Base-by-base conservation (phyloP, 2,113 vertebrate species). In the Gavia stellata region DNA sequence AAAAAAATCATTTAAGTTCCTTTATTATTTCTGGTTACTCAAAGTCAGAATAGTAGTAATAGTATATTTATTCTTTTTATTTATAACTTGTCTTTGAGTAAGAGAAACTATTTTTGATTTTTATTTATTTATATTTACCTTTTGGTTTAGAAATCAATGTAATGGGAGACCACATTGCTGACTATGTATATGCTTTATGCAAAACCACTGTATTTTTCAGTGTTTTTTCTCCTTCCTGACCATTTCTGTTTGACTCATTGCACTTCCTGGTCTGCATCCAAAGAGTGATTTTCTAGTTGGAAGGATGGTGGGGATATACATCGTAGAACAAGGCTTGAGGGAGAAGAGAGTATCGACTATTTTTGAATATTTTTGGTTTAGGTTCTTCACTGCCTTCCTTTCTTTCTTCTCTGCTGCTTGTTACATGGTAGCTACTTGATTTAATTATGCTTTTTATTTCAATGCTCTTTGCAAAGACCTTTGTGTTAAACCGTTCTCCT, bases 21-120 rank as follows among this genome's bases (percentile, higher is more conserved):
- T 58, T 12, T 36, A 26, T 66, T 21, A 44, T 86, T 89, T 66
- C 53, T 78, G 15, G 17, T 66, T 73, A 72, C n/a, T 90, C 34
- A n/a, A 52, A 79, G 31, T 72, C 34, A 34, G 55, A 58, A 45
- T 14, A 66, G n/a, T 45, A 67, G 40, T 36, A 79, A 47, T 62
- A 74, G 29, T 72, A 3, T 36, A 45, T 56, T 72, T 81, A 28
- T 72, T 79, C 40, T 47, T 66, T 91, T 87, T 91, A 88, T 95
- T 86, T 94, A 71, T 79, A 96, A 94, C 45, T 83, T 94, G 34
- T 71, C 88, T 97, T 95, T 90, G 81, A 88, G 65, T 89, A 92
- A 94, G 93, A 87, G 67, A 96, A 97, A 79, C n/a, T 95, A 56
- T 83, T 97, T 94, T 86, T 85, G 53, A 6, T 52, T 65, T 96